phyloP scores from a whole-genome alignment of 2,797 vertebrate species.

The Clarias platycephalus region DNA sequence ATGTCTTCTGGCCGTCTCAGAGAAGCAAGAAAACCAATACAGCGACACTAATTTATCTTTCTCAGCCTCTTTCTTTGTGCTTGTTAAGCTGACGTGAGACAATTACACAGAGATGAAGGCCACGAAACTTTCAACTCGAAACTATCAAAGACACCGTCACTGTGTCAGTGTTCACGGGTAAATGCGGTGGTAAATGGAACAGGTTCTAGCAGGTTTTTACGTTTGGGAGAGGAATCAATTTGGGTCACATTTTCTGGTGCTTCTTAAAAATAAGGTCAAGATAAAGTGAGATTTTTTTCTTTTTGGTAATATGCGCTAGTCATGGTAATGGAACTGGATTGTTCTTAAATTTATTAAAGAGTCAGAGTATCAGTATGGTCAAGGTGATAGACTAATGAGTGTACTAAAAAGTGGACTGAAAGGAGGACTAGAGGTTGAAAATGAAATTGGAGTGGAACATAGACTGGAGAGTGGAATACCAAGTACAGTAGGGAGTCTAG shows the following conservation, averaged over 20 bases:
- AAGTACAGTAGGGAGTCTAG: neutral
- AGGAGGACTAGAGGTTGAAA: neutral
- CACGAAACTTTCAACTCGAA: conserved; percentile 24
- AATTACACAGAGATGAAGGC: conserved; percentile 43
- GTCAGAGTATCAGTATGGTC: neutral
- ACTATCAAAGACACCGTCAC: conserved; percentile 10
- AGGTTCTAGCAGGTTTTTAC: neutral
- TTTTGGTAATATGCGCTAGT: neutral
- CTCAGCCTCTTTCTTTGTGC: conserved; percentile 38
- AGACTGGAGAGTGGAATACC: neutral
- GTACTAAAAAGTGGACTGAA: neutral
- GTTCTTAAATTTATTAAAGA: conserved; percentile 9
- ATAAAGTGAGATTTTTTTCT: neutral
- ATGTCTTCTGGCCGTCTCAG: conserved; percentile 65
- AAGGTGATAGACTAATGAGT: neutral
- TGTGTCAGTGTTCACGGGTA: conserved; percentile 25
- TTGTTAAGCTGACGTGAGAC: conserved; percentile 44
- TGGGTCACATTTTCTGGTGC: conserved; percentile 3
- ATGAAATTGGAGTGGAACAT: neutral
- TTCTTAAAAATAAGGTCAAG: conserved; percentile 20
- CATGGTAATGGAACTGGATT: neutral
- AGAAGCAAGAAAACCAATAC: conserved; percentile 62
- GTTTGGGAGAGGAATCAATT: conserved; percentile 12
- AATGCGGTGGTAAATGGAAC: conserved; percentile 37
- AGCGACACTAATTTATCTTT: conserved; percentile 67